phyloP scores from a whole-genome alignment of 2,797 vertebrate species.

The Gorsachius magnificus region DNA sequence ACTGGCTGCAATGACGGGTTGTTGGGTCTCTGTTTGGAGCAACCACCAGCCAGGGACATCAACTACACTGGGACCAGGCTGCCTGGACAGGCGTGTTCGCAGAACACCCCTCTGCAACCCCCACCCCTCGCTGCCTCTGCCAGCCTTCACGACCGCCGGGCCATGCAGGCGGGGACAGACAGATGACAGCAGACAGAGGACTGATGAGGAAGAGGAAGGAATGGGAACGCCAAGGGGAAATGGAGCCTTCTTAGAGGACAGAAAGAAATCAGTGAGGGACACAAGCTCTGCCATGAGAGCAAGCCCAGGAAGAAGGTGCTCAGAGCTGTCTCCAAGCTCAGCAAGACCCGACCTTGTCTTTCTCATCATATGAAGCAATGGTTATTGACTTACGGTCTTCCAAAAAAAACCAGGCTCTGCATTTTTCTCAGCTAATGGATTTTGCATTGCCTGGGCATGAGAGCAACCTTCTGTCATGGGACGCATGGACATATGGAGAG shows the following conservation, averaged over 20 bases:
- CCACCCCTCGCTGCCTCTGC: neutral
- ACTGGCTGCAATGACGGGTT: neutral
- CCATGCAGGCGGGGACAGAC: neutral
- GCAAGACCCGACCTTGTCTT: neutral
- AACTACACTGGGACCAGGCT: neutral
- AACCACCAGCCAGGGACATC: neutral
- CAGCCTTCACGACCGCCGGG: neutral
- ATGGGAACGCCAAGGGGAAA: neutral
- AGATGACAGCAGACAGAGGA: neutral
- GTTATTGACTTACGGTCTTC: neutral
- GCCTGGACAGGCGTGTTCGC: neutral
- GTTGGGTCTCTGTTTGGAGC: neutral
- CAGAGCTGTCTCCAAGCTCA: neutral
- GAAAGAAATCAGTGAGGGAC: neutral
- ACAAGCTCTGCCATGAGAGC: neutral
- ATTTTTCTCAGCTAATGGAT: neutral
- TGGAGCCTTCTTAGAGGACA: neutral
- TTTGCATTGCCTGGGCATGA: neutral
- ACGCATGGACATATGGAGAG: rapidly evolving
- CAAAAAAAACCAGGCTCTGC: neutral
- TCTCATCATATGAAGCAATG: neutral
- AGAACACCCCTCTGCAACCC: neutral
- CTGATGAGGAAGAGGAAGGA: neutral
- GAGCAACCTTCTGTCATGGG: rapidly evolving
- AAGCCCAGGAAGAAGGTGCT: neutral